phyloP scores from a whole-genome alignment of 2,888 invertebrate genomes.

The Erebia epiphron region DNA sequence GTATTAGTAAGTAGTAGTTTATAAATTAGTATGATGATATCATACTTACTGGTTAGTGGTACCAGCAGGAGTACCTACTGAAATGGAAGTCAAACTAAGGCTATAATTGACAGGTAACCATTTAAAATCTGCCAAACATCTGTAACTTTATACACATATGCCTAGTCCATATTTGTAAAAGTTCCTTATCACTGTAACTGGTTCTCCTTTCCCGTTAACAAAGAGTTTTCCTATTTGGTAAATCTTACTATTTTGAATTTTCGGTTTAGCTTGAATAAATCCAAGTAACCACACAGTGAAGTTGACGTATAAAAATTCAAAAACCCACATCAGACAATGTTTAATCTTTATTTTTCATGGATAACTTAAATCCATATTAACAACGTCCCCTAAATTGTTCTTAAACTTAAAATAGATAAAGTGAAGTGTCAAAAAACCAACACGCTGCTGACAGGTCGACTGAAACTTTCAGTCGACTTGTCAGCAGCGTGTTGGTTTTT shows the following conservation, averaged over 20 bases:
- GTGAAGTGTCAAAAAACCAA: constrained; percentile 43
- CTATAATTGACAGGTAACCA: no score
- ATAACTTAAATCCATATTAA: neutral
- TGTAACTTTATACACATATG: no score
- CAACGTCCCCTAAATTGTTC: constrained; percentile 17
- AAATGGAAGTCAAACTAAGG: no score
- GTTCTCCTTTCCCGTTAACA: neutral
- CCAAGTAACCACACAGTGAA: neutral
- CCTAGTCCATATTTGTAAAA: neutral
- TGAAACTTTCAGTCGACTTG: no score
- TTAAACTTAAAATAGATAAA: constrained; percentile 40
- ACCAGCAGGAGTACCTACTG: no score
- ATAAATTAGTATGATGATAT: no score
- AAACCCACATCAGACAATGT: neutral
- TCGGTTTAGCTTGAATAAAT: neutral
- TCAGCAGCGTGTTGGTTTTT: no score
- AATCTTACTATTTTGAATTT: neutral
- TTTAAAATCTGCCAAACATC: no score
- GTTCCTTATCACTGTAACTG: neutral
- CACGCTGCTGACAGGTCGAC: constrained; percentile 40
- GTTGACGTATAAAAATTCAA: neutral
- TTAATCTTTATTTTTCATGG: neutral
- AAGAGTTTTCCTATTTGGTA: neutral
- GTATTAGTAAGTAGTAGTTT: no score
- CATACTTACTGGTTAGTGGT: no score